Base-by-base conservation (phyloP, 2,888 invertebrate species). In the Meloe dianella region DNA sequence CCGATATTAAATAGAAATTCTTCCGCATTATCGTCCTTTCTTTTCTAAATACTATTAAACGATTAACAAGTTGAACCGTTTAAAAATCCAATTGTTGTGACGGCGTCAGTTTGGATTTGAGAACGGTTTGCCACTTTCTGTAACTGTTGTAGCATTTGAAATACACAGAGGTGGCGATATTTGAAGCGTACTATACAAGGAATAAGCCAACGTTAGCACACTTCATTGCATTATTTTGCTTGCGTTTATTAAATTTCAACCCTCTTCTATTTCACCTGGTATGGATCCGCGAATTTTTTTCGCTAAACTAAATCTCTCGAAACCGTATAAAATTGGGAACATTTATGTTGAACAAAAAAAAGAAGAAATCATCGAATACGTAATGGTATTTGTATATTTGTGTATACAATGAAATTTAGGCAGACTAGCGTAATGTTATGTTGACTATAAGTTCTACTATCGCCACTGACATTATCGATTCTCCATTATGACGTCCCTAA, bases 221-320 rank as follows among this genome's bases (percentile, higher is more conserved):
- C 71, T 73, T 73, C 75, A 74, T 74, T 75, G 74, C 71, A 71
- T 75, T 73, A 71, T 72, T 70, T 67, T 70, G 74, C 72, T 73
- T 73, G 72, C 73, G 70, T 72, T 75, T 75, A 75, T 75, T 74
- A 73, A 75, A 75, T 75, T 74, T 74, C 67, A 71, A 58, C 64
- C 22, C 22, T 20, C 22, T 24, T 51, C 12, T 24, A 51, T 51
- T 51, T 51, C 10, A 51, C 51, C 22, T 12, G 51, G 24, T 24
- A 5, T 24, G 24, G 5, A 22, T 20, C 47, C 22, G 10, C 20
- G 22, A 24, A 6, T 24, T 51, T 51, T 51, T 51, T 24, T 12
- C 17, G 1, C 51, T 4, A 24, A 51, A 51, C 12, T 51, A 51
- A 51, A 51, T 51, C 51, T 12, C 22, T 24, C 3, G 6, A 24